These are phyloP conservation scores for Narcine bancroftii DNA, from an alignment of 2,113 vertebrate genomes.

Conservation along the genomic window DNA sequence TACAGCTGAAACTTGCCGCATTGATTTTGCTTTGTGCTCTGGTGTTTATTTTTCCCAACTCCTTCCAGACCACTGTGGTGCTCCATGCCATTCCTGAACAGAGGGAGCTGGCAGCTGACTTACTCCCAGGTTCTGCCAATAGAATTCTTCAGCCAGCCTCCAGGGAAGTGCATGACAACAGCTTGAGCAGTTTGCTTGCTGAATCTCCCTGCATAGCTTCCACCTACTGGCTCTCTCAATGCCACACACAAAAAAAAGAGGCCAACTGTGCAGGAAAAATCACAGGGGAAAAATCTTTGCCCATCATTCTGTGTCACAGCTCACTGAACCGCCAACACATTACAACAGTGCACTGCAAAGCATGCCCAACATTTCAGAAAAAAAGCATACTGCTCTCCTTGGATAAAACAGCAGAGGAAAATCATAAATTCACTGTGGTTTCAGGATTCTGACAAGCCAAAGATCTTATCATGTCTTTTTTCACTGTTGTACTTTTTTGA, in stretches of 20 bases:
- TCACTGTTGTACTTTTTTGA: not conserved
- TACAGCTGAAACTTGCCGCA: not conserved
- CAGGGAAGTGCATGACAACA: not conserved
- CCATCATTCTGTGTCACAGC: not conserved
- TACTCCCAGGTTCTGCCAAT: not conserved
- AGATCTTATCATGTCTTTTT: not conserved
- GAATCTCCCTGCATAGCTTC: not conserved
- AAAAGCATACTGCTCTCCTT: not conserved
- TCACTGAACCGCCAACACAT: not conserved
- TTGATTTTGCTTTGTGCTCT: not conserved
- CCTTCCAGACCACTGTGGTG: not conserved
- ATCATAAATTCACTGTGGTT: not conserved
- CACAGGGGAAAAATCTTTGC: not conserved
- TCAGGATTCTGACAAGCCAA: not conserved
- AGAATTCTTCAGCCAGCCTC: not conserved
- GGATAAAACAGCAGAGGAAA: not conserved
- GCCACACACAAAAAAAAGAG: not conserved
- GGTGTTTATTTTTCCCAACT: conserved; percentile 5
- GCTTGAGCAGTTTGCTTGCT: not conserved
- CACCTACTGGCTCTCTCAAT: not conserved
- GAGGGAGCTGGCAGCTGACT: not conserved
- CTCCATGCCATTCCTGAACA: not conserved
- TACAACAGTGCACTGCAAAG: not conserved
- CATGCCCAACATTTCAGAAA: not conserved
- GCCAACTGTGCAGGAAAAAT: not conserved